Percentiles rank a stretch among this genome's conserved stretches.
Evolutionary conservation across 2,113 vertebrate species (phyloP).

Genomic region (Chionomys nivalis): DNA sequence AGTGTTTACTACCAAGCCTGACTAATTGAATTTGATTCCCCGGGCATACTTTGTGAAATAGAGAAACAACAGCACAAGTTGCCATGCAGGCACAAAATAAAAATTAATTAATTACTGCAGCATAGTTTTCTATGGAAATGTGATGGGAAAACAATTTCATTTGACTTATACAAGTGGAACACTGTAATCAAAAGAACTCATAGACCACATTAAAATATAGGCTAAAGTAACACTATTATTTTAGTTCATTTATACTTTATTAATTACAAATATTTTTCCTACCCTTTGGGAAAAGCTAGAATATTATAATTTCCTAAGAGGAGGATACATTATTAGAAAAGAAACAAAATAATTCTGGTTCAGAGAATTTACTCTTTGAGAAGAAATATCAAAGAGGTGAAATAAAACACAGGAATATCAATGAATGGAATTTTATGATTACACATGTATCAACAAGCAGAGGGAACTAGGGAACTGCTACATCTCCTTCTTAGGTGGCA

Average conservation of each 20-base stretch:
- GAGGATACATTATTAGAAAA: neutral
- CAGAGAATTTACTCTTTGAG: neutral
- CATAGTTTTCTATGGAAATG: neutral
- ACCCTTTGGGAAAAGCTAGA: neutral
- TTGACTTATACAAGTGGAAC: neutral
- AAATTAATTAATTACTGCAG: neutral
- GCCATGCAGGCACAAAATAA: neutral
- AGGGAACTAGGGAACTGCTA: neutral
- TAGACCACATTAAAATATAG: slow-evolving; percentile 37
- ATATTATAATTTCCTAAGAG: neutral
- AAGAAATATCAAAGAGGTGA: neutral
- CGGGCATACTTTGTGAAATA: neutral
- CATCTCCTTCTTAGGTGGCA: neutral
- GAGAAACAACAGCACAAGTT: neutral
- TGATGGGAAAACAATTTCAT: neutral
- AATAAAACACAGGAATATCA: neutral
- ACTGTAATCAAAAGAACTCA: slow-evolving; percentile 45
- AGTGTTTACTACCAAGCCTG: neutral
- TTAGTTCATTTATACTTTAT: neutral
- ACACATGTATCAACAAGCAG: neutral
- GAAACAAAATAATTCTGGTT: slow-evolving; percentile 36
- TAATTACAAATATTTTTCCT: neutral
- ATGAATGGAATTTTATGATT: neutral
- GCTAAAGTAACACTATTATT: slow-evolving; percentile 49
- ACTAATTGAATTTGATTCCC: neutral